Evolutionary conservation across 92 coral and sea anemone species (phyloP).

Genomic region (Palythoa heliodiscus): DNA sequence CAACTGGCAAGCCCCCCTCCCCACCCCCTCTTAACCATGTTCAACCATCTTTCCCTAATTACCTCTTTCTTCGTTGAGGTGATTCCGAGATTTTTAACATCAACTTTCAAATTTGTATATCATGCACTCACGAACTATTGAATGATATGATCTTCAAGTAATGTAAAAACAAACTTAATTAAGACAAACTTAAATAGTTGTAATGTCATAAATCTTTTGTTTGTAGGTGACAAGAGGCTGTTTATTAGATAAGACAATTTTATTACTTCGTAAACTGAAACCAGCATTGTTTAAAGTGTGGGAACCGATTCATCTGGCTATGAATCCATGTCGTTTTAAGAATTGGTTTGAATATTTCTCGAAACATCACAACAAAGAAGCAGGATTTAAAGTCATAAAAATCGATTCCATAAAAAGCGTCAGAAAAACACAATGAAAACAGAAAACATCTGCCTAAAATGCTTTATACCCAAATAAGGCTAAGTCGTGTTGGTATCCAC

Average conservation of each 20-base stretch:
- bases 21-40: no score
- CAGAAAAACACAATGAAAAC: neutral
- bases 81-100: no score
- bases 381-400: neutral
- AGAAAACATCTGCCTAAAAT: neutral
- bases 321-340: neutral
- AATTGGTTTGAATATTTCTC: neutral
- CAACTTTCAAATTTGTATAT: no score
- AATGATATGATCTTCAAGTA: no score
- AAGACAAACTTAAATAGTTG: neutral
- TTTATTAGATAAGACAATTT: neutral
- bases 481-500: neutral
- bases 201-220: neutral
- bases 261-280: neutral
- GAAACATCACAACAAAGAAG: neutral
- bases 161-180: no score
- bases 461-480: slow-evolving; percentile 4
- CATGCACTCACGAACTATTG: no score
- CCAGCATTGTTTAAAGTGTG: neutral
- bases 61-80: no score
- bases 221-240: neutral
- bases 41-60: no score
- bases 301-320: neutral
- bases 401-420: neutral
- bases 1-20: no score